Base-by-base conservation (phyloP, 2,797 vertebrate species). In the Sandelia bainsii region DNA sequence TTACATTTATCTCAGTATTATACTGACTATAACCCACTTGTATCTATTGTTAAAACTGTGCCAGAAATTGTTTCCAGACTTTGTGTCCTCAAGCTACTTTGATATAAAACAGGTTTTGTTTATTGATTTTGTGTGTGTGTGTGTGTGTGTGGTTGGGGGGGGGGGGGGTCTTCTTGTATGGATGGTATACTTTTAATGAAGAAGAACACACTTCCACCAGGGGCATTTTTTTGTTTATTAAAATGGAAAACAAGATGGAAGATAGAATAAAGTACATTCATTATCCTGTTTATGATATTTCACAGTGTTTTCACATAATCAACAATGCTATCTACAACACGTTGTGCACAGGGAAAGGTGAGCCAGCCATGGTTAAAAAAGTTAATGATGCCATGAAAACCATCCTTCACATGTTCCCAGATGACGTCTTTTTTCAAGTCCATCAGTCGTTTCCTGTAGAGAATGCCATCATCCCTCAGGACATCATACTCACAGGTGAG, bases 401-500 rank as follows among this genome's bases (percentile, higher is more conserved):
- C 95, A 7, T 96, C 93, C 20, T 85, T 60, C 67, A 95, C 45
- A 13, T 97, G 95, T 61, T 92, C 78, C 96, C 96, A 96, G 8
- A 93, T 94, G 74, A 96, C 94, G 0, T 91, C 84, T 68, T 94
- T 77, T 0, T 91, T 92, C 9, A 94, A 85, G 59, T 96, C 95
- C 79, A 95, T 92, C 71, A 96, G 87, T 1, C 94, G 85, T 79
- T 96, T 96, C 83, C 94, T 94, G 75, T 94, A 96, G n/a, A 97
- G 82, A 34, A 97, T 88, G 1, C 95, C 95, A 9, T 97, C 93
- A 14, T 97, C 96, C 79, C 94, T 91, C 48, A 97, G 69, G 50
- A 95, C 56, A 2, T 97, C 96, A 3, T 92, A 94, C 79, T 96
- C 94, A 48, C 96, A 97, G 80, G 94, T 97, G 80, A 98, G 85